Base-by-base conservation (phyloP, 2,797 vertebrate species). In the Enoplosus armatus region DNA sequence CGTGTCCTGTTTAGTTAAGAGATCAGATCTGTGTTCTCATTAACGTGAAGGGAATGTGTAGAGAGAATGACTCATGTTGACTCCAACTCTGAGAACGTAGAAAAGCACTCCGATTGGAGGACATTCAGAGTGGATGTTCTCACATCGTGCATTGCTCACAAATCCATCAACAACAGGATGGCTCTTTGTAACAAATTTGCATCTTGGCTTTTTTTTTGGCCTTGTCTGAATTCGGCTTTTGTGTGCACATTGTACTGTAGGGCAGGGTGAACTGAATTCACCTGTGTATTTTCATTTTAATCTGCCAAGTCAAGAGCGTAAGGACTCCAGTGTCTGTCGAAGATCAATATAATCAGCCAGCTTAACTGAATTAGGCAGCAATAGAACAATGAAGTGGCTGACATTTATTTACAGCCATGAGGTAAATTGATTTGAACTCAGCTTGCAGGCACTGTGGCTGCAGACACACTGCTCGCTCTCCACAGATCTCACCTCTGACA, bases 391-490 rank as follows among this genome's bases (percentile, higher is more conserved):
- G 51, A n/a, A 20, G 27, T 35, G 29, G 35, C 55, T 68, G 79
- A 74, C 72, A 72, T 82, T 76, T 59, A 77, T 77, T 69, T 56
- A 84, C 63, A 64, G 41, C 14, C 48, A 77, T 27, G n/a, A 56
- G 20, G 45, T 74, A 6, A 73, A 76, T 47, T 74, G 41, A 70
- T 73, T 65, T 62, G 26, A 74, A 48, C 29, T 37, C 8, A 4
- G 43, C 41, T 69, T 39, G 39, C 22, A 53, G 66, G n/a, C 24
- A 16, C 26, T 3, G 27, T 20, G 8, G 1, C 15, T 12, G n/a
- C 35, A 62, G 43, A 45, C 24, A 35, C 22, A 24, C n/a, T 26
- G 29, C 24, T 35, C 16, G 11, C n/a, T 31, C 45, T 27, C 12
- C 22, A 16, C 51, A 54, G 35, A 48, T 35, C 14, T 80, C 41